Evolutionary conservation across 2,797 vertebrate genomes (phyloP).

Genomic region (Pogonophryne albipinna): DNA sequence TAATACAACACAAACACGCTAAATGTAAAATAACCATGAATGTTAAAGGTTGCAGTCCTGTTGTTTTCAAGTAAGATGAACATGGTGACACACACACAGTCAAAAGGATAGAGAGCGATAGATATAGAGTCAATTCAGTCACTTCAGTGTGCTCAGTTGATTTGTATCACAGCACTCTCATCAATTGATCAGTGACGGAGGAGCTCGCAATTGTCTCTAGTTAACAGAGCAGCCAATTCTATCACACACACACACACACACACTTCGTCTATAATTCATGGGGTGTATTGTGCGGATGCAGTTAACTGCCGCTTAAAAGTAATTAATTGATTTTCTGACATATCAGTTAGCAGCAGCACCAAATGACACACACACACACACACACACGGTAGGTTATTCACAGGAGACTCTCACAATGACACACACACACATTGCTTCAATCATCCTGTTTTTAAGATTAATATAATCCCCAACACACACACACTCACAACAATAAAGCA

Average conservation of each 20-base stretch:
- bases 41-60: neutral
- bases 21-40: too few relatives aligned
- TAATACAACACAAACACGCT: too few relatives aligned
- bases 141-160: conserved; percentile 55
- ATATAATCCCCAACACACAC: neutral
- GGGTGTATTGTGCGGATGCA: conserved; percentile 90
- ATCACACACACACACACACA: conserved; percentile 40
- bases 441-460: too few relatives aligned
- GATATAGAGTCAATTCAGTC: conserved; percentile 37
- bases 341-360: conserved; percentile 91
- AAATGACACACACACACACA: conserved; percentile 75
- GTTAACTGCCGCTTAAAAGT: conserved; percentile 97
- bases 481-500: neutral
- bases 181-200: conserved; percentile 73
- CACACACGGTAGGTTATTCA: neutral
- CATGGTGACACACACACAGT: neutral
- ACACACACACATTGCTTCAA: too few relatives aligned
- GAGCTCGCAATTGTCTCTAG: conserved; percentile 70
- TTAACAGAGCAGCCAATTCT: conserved; percentile 75
- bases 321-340: conserved; percentile 99
- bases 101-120: neutral
- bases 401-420: too few relatives aligned
- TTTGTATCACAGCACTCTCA: conserved; percentile 65
- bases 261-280: conserved; percentile 96
- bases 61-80: neutral